Evolutionary conservation across 2,797 vertebrate genomes (phyloP), one percentile per base, ranked within the genome.

Genomic region (Danio aesculapii): DNA sequence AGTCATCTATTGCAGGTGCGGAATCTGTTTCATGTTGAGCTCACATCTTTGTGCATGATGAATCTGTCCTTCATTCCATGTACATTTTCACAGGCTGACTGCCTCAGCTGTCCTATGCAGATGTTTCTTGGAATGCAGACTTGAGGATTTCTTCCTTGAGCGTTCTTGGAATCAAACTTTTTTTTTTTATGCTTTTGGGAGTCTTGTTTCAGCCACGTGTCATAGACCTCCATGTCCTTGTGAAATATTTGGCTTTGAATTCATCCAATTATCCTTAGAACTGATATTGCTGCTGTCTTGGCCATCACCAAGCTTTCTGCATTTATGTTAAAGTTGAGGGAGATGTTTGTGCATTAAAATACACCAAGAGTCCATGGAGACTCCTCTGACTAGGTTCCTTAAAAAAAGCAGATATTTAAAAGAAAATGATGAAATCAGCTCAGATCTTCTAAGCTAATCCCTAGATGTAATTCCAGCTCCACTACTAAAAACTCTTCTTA

Each of bases 1-100:
- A 30, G 44, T 82, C 72, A 58, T 63, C 49, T 50, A 68, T 76
- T 71, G 66, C 74, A 81, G 57, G 81, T 84, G 76, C 72, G 58
- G 53, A 70, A 62, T 53, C 14, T 49, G 59, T 81, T 68, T 77
- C 41, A 62, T 78, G 77, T 43, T 46, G 47, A 66, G 49, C 67
- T 75, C 81, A 49, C 53, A 50, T 81, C 49, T 59, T 74, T 61
- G 16, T 55, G 55, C 46, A 21, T 53, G n/a, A 0, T 79, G 67
- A 30, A 30, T 30, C n/a, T 61, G 46, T 61, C 44, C 44, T 78
- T 39, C 14, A 17, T 55, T 67, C 53, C 53, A 77, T 69, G 64
- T 49, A 47, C 14, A 67, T 13, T 67, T 69, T 50, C 21, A 10
- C 21, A 59, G 75, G 43, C 64, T 6, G 6, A 59, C 44, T 69